Evolutionary conservation across 2,888 invertebrate genomes (phyloP), one percentile per base, ranked within the genome.

Genomic region (Leptinotarsa rubiginosa): DNA sequence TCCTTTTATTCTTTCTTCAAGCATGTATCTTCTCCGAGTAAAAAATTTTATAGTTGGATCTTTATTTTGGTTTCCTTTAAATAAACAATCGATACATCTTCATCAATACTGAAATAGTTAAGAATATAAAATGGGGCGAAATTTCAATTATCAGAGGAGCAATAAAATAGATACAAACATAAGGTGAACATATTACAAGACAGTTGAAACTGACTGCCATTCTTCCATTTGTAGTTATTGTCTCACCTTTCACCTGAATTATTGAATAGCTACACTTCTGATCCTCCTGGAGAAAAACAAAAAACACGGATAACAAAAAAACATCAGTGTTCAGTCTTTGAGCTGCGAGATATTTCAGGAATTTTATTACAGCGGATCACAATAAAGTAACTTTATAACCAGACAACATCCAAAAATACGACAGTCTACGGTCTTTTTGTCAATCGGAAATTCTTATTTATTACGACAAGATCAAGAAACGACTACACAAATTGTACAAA

Each of bases 391-490:
- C 41, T 62, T 62, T 62, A 62, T 62, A 62, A 62, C 62, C 62
- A 62, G 62, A 62, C 62, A 18, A 62, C 31, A 62, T 62, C 62
- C 62, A 41, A 62, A 62, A 62, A 62, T 62, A 62, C 62, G 68
- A 68, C 54, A 20, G 31, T 20, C 18, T 47, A 56, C 13, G 12
- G 16, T 59, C 69, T 31, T 56, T 69, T 56, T 69, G 69, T 69
- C 69, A 59, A 69, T 56, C 56, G 69, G 56, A 69, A 69, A 69
- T 69, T 56, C 69, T 47, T 69, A 56, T 69, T 69, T 56, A 69
- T 47, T 47, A 41, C 54, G 47, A 69, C 69, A 56, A 69, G 56
- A 56, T 47, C 20, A 47, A 69, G 47, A 56, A 56, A 69, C 69
- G 54, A 54, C 31, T 54, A 54, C 25, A 52, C 49, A 49, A 67